A percentile compares a stretch with the other conserved stretches of the same genome.
Conservation (phyloP, 2,797 vertebrate species). For the Psittacula echo region DNA sequence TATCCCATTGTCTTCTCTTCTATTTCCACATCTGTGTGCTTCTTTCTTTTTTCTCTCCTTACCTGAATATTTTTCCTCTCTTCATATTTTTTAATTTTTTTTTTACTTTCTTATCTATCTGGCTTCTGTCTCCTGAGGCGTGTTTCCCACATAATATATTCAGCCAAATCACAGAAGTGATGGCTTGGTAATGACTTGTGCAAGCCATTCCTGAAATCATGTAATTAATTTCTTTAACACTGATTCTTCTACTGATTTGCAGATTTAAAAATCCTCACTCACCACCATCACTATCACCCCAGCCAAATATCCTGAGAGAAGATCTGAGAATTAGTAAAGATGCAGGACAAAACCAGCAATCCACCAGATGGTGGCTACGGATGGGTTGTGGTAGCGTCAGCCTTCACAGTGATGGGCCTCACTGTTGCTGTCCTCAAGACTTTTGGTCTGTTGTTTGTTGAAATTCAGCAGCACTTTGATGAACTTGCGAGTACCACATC, state of each 20-base stretch:
- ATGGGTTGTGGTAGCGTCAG: constrained; percentile 81
- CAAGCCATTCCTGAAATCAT: neutral
- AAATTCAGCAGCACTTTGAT: constrained; percentile 81
- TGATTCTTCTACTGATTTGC: neutral
- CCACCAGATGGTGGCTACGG: constrained; percentile 77
- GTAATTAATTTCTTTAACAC: neutral
- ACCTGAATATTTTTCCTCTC: neutral
- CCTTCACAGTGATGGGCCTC: constrained; percentile 81
- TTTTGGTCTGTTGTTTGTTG: constrained; percentile 83
- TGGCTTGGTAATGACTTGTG: neutral
- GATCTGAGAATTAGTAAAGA: neutral
- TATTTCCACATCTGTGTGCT: neutral
- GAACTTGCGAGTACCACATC: constrained; percentile 80
- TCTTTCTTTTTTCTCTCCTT: neutral
- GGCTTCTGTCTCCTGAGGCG: neutral
- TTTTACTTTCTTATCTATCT: neutral
- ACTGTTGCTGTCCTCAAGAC: constrained; percentile 79
- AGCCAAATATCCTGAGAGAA: neutral
- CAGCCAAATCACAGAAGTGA: neutral
- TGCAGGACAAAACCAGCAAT: neutral
- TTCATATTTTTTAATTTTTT: neutral
- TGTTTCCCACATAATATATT: neutral
- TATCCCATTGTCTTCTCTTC: neutral
- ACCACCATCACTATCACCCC: neutral
- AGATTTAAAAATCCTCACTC: constrained; percentile 22